Evolutionary conservation across 1,140 invertebrate species (phyloP), one percentile per base, ranked within the genome.

Genomic region (Anagrus nilaparvatae): DNA sequence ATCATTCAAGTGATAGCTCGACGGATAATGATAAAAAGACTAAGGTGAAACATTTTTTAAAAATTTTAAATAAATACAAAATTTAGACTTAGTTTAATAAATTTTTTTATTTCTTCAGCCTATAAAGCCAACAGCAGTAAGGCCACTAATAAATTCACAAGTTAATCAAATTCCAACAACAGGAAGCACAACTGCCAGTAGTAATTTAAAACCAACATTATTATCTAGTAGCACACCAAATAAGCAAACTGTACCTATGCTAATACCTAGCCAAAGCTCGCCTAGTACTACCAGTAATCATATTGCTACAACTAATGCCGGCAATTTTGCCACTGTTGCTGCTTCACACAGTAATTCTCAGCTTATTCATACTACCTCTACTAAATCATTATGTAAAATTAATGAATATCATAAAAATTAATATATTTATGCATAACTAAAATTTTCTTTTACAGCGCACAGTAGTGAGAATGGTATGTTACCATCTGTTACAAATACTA

Each of bases 1-100:
- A 84, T 58, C 81, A 84, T 75, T 83, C 81, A 57, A 82, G 77
- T 59, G 80, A 84, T 65, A 74, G 72, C 58, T 81, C 77, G 35
- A 78, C 77, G 43, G 77, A 82, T 57, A 69, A 72, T 51, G 78
- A 81, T 48, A 78, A 80, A 51, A 84, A 86, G 57, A 83, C 84
- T 48, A 83, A 84, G 61, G 78, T 74, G 51, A 38, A 41, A 14
- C 32, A 37, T 35, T 16, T 38, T 49, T 37, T 35, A 10, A 16
- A 29, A 23, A 38, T 17, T 25, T 8, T n/a, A n/a, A n/a, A n/a
- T n/a, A n/a, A n/a, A n/a, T n/a, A n/a, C n/a, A n/a, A n/a, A n/a
- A n/a, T 14, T 20, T 21, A 34, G 7, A 34, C 14, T 34, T 18
- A 21, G 4, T 46, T 5, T 27, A 28, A 44, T 18, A 13, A 28